phyloP scores from a whole-genome alignment of 2,888 invertebrate species.

The Biston betularia region DNA sequence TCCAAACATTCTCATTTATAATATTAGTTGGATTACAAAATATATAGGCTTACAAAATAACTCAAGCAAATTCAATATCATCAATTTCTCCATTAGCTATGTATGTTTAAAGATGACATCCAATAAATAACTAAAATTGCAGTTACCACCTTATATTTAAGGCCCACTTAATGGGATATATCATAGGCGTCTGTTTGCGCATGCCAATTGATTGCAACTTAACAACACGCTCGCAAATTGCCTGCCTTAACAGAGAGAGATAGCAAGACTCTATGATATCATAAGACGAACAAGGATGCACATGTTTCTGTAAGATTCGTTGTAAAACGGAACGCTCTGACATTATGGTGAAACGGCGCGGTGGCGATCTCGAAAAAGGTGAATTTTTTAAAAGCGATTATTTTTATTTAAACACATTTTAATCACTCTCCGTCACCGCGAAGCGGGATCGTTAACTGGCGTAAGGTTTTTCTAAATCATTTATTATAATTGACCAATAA shows the following conservation, averaged over 20 bases:
- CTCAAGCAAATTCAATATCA: slow-evolving; percentile 14
- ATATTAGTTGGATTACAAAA: slow-evolving; percentile 4
- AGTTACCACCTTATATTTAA: slow-evolving; percentile 59
- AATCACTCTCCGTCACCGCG: slow-evolving; percentile 63
- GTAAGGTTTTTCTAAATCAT: slow-evolving; percentile 66
- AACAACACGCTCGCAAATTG: slow-evolving; percentile 85
- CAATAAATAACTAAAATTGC: slow-evolving; percentile 49
- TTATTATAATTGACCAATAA: slow-evolving; percentile 78
- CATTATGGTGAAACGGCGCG: slow-evolving; percentile 66
- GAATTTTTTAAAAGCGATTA: slow-evolving; percentile 74
- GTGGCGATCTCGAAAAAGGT: slow-evolving; percentile 62
- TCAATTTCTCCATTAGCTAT: slow-evolving; percentile 22
- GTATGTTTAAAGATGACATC: slow-evolving; percentile 30
- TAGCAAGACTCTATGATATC: slow-evolving; percentile 34
- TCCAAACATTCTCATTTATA: background rate
- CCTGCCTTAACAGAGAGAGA: slow-evolving; percentile 61
- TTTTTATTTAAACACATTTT: slow-evolving; percentile 77
- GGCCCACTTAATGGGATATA: slow-evolving; percentile 84
- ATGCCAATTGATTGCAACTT: slow-evolving; percentile 86
- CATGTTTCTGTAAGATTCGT: slow-evolving; percentile 34
- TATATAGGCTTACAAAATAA: slow-evolving; percentile 2
- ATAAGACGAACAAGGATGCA: slow-evolving; percentile 52
- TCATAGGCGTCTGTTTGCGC: slow-evolving; percentile 87
- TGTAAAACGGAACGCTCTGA: slow-evolving; percentile 49
- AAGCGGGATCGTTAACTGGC: slow-evolving; percentile 58